Percentiles rank a stretch among this genome's conserved stretches.
Evolutionary conservation across 1,140 invertebrate species (phyloP).

Genomic region (Littorina saxatilis): DNA sequence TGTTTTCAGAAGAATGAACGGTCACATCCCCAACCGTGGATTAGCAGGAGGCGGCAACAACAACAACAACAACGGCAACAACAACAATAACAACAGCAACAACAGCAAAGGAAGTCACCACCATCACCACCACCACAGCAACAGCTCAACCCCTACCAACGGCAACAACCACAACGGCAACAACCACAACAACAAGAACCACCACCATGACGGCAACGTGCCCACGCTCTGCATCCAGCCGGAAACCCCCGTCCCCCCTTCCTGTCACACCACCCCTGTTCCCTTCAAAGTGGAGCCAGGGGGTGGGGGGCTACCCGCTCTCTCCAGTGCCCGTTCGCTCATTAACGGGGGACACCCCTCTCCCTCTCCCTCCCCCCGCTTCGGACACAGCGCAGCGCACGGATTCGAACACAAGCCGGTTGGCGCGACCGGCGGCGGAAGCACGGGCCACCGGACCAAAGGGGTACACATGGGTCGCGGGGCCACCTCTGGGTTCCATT

Average conservation of each 20-base stretch:
- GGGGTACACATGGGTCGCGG: neutral
- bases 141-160: neutral
- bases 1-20: slow-evolving; percentile 65
- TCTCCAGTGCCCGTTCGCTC: slow-evolving; percentile 45
- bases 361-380: slow-evolving; percentile 30
- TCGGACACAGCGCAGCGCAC: neutral
- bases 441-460: slow-evolving; percentile 16
- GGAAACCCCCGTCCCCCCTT: slow-evolving; percentile 63
- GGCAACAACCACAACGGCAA: neutral
- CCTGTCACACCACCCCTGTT: slow-evolving; percentile 56
- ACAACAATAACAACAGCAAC: neutral
- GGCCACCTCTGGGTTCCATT: neutral
- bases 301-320: slow-evolving; percentile 46
- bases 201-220: slow-evolving; percentile 45
- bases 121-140: slow-evolving; percentile 17
- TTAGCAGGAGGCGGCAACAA: slow-evolving; percentile 15
- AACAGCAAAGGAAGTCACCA: slow-evolving; percentile 35
- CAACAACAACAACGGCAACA: too few species aligned
- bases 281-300: slow-evolving; percentile 37
- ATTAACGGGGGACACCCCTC: slow-evolving; percentile 53
- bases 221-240: slow-evolving; percentile 65
- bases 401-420: slow-evolving; percentile 40
- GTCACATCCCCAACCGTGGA: slow-evolving; percentile 50
- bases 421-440: slow-evolving; percentile 33
- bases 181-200: slow-evolving; percentile 26